Evolutionary conservation across 2,113 vertebrate species (phyloP).

Genomic region (Corapipo altera): DNA sequence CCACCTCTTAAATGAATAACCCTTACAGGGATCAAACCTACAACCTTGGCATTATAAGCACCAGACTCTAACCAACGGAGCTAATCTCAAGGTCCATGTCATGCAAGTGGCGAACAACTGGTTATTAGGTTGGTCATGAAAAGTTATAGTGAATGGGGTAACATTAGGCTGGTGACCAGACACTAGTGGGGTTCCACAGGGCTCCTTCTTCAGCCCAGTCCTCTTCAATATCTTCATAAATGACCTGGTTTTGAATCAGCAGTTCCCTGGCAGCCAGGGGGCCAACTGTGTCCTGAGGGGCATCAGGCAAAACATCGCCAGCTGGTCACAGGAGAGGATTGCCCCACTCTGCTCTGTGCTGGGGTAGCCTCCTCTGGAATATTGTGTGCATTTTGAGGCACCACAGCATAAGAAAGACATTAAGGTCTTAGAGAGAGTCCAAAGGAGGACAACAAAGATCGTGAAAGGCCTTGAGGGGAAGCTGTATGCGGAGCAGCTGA

Average conservation of each 20-base stretch:
- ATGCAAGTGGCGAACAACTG: background rate
- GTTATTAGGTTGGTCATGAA: background rate
- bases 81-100: background rate
- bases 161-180: background rate
- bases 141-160: background rate
- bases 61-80: background rate
- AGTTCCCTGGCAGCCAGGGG: background rate
- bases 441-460: background rate
- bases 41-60: background rate
- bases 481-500: background rate
- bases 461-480: background rate
- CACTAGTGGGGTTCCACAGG: no score
- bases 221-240: background rate
- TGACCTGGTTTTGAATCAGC: rapidly evolving
- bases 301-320: background rate
- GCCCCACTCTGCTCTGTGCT: background rate
- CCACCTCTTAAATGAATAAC: background rate
- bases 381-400: rapidly evolving
- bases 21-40: background rate
- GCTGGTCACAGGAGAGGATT: background rate
- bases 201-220: background rate
- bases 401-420: rapidly evolving
- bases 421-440: background rate
- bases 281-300: background rate
- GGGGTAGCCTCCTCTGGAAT: rapidly evolving